These are phyloP conservation scores for Phasia obesa DNA, from an alignment of 2,888 invertebrate genomes.

Conservation along the genomic window DNA sequence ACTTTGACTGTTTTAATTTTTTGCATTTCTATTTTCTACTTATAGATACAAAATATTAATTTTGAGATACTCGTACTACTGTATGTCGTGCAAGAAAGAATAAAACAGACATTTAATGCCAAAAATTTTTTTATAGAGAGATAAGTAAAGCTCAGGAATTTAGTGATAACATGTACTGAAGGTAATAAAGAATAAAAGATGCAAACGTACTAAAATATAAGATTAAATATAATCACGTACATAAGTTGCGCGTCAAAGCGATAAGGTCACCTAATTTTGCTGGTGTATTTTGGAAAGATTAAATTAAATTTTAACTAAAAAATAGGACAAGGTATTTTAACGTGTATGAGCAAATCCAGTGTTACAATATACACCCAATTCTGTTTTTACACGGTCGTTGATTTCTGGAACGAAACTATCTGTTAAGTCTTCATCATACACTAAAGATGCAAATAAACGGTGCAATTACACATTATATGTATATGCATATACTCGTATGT, in stretches of 20 bases:
- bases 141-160: constrained; percentile 51
- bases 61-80: background rate
- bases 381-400: too few relatives aligned
- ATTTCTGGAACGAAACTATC: too few relatives aligned
- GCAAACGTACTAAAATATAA: constrained; percentile 4
- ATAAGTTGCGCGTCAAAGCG: background rate
- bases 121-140: constrained; percentile 42
- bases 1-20: constrained; percentile 23
- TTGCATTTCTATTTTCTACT: constrained; percentile 19
- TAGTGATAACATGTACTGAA: constrained; percentile 39
- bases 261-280: background rate
- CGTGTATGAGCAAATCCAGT: too few relatives aligned
- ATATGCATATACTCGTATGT: too few relatives aligned
- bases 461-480: too few relatives aligned
- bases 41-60: constrained; percentile 25
- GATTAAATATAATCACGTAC: constrained; percentile 40
- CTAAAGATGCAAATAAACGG: too few relatives aligned
- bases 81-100: constrained; percentile 12
- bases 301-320: too few relatives aligned
- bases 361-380: too few relatives aligned
- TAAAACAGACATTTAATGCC: constrained; percentile 35
- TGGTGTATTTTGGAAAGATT: too few relatives aligned
- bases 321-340: too few relatives aligned
- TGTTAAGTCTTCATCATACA: too few relatives aligned
- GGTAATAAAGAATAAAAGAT: constrained; percentile 24